Percentiles rank a stretch among this genome's conserved stretches.
Evolutionary conservation across 2,797 vertebrate genomes (phyloP).

Genomic region (Pteropus rufus): DNA sequence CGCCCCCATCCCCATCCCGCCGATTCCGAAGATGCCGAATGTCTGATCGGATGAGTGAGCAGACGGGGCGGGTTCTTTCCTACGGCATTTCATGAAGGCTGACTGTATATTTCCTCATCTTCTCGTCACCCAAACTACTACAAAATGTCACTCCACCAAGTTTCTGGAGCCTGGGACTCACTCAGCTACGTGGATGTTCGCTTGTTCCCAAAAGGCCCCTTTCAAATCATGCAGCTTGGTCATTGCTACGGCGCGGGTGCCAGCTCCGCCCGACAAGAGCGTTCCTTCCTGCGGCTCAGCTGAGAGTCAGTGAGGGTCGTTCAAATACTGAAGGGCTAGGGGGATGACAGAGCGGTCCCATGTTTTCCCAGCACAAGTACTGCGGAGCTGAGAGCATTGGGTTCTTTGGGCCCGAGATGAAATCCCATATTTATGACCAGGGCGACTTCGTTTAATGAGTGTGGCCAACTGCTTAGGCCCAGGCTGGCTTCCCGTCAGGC

Average conservation of each 20-base stretch:
- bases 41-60: background rate
- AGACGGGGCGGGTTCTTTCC: background rate
- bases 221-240: background rate
- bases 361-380: background rate
- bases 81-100: no score
- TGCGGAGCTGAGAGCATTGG: background rate
- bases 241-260: background rate
- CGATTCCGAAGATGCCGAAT: background rate
- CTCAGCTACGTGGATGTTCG: background rate
- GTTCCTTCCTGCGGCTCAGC: background rate
- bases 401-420: background rate
- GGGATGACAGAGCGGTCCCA: background rate
- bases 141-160: background rate
- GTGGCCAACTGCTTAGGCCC: background rate
- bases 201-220: background rate
- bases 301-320: background rate
- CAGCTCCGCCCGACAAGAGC: background rate
- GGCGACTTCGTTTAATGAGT: background rate
- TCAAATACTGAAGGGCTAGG: background rate
- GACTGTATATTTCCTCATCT: background rate
- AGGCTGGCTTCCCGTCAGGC: background rate
- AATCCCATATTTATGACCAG: background rate
- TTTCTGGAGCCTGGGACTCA: background rate
- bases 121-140: background rate
- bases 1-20: background rate